A percentile compares a stretch with the other conserved stretches of the same genome.
phyloP scores from a whole-genome alignment of 1,140 invertebrate species.

The Dolichoris vasculosae region DNA sequence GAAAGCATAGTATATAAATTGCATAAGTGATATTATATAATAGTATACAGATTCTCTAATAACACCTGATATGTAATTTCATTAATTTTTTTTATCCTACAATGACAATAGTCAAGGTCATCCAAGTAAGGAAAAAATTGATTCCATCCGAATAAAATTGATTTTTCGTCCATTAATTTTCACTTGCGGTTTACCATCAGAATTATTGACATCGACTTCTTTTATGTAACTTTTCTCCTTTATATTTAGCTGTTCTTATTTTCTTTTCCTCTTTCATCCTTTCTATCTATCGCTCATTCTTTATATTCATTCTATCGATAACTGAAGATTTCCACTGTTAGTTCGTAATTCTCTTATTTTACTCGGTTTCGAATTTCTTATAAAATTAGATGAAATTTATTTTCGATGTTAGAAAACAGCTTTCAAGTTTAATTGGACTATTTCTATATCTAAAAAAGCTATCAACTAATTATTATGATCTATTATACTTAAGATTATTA shows the following conservation, averaged over 20 bases:
- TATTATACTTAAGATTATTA: background rate
- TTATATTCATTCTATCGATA: background rate
- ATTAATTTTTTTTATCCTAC: slow-evolving; percentile 37
- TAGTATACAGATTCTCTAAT: slow-evolving; percentile 26
- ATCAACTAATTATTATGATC: slow-evolving; percentile 20
- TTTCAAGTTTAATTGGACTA: slow-evolving; percentile 69
- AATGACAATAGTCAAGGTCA: slow-evolving; percentile 52
- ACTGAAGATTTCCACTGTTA: background rate
- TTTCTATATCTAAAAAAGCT: slow-evolving; percentile 67
- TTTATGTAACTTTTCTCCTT: background rate
- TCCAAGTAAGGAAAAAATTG: slow-evolving; percentile 45
- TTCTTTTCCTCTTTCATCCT: background rate
- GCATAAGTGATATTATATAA: background rate
- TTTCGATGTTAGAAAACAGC: slow-evolving; percentile 71
- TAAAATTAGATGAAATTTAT: slow-evolving; percentile 65
- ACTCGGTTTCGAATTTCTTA: slow-evolving; percentile 66
- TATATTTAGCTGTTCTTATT: background rate
- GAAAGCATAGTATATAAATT: background rate
- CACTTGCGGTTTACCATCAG: background rate
- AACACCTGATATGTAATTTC: slow-evolving; percentile 61
- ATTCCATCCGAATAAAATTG: background rate
- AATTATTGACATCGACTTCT: background rate
- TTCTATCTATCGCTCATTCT: background rate
- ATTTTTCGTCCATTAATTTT: slow-evolving; percentile 12
- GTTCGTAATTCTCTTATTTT: slow-evolving; percentile 14